Percentiles rank a stretch among this genome's conserved stretches.
These are phyloP conservation scores for Drosophila pachea DNA, from an alignment of 1,140 invertebrate species.

Conservation along the genomic window DNA sequence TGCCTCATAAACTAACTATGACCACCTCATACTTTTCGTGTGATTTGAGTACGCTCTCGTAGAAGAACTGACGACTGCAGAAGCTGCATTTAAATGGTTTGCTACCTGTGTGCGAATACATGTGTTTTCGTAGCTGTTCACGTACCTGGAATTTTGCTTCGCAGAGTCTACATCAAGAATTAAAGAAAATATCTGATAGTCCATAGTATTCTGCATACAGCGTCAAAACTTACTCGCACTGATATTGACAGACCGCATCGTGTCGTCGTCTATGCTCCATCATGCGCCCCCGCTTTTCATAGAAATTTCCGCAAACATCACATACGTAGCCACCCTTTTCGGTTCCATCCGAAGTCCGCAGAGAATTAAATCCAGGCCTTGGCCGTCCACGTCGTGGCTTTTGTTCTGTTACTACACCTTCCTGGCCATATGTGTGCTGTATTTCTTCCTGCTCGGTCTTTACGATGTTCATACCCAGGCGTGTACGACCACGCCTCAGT, in stretches of 20 bases:
- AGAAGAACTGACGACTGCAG: constrained; percentile 73
- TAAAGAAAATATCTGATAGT: background rate
- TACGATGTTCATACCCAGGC: constrained; percentile 6
- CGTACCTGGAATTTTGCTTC: constrained; percentile 67
- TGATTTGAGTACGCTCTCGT: constrained; percentile 70
- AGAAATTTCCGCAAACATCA: constrained; percentile 74
- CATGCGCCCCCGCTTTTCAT: constrained; percentile 70
- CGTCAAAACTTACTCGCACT: constrained; percentile 68
- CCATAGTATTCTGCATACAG: background rate
- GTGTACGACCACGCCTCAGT: constrained; percentile 19
- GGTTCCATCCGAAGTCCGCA: constrained; percentile 50
- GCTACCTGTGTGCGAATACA: constrained; percentile 72
- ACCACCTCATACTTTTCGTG: constrained; percentile 64
- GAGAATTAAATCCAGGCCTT: constrained; percentile 44
- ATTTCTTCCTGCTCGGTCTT: constrained; percentile 12
- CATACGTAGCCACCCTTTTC: constrained; percentile 62
- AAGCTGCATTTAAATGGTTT: constrained; percentile 73
- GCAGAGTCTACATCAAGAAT: constrained; percentile 54
- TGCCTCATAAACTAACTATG: background rate
- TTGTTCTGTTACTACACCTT: constrained; percentile 20
- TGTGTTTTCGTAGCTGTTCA: constrained; percentile 72
- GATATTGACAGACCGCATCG: constrained; percentile 59
- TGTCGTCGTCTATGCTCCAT: constrained; percentile 71
- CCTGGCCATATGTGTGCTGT: constrained; percentile 6
- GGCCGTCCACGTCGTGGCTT: constrained; percentile 44